Evolutionary conservation across 2,797 vertebrate genomes (phyloP).

Genomic region (Macrochelys suwanniensis): DNA sequence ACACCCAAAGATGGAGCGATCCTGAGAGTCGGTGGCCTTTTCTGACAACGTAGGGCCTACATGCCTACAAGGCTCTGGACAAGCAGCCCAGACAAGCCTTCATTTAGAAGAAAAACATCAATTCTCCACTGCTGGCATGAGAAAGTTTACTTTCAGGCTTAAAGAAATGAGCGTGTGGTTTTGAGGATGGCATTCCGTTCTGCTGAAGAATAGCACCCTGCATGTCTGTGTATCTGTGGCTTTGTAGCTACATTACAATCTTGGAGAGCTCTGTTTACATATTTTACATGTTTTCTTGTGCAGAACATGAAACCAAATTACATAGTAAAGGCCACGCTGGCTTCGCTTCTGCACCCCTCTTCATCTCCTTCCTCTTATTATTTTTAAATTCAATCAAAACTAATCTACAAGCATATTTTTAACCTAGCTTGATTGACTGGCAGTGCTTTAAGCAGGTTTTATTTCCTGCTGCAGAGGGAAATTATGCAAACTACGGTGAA

Average conservation of each 20-base stretch:
- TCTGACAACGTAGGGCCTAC: conserved; percentile 34
- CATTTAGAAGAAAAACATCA: conserved; percentile 55
- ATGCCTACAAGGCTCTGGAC: neutral
- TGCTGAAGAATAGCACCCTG: conserved; percentile 72
- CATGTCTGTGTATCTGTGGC: conserved; percentile 70
- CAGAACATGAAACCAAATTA: conserved; percentile 84
- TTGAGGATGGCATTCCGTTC: conserved; percentile 78
- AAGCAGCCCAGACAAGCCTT: conserved; percentile 55
- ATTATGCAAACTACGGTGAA: conserved; percentile 37
- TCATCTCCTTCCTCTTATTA: conserved; percentile 43
- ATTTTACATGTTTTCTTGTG: conserved; percentile 84
- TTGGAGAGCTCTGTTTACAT: conserved; percentile 82
- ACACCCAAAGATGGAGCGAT: conserved; percentile 8
- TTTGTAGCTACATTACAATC: conserved; percentile 74
- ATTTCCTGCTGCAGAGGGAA: neutral
- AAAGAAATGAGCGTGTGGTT: conserved; percentile 81
- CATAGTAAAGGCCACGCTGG: conserved; percentile 71
- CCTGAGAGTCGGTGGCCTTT: conserved; percentile 41
- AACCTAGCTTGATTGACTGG: neutral
- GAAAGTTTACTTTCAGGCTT: conserved; percentile 83
- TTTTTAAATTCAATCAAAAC: conserved; percentile 33
- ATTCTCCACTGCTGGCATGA: conserved; percentile 73
- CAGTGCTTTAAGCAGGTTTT: neutral
- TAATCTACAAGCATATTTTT: neutral
- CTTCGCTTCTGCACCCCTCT: conserved; percentile 58